Evolutionary conservation across 2,113 vertebrate genomes (phyloP).

Genomic region (Ailuropoda melanoleuca): DNA sequence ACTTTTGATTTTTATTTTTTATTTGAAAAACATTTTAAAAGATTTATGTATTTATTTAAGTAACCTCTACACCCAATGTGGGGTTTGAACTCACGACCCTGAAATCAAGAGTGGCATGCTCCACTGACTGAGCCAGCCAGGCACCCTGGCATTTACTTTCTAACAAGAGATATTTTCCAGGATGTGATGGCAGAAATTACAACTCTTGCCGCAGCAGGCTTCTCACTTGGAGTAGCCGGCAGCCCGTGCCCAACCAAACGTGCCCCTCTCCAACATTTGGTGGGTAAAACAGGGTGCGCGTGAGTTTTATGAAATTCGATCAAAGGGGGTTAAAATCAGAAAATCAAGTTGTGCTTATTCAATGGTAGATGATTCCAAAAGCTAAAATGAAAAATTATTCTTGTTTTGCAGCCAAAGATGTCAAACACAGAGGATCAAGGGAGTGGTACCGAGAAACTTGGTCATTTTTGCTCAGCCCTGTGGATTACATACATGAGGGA

Average conservation of each 20-base stretch:
- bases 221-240: not conserved
- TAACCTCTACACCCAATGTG: not conserved
- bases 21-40: not conserved
- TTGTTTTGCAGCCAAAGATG: not conserved
- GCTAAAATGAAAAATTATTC: not conserved
- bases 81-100: not conserved
- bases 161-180: conserved; percentile 53
- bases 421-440: not conserved
- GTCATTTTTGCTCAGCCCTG: not conserved
- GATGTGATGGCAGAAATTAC: conserved; percentile 40
- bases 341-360: not conserved
- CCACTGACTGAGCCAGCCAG: not conserved
- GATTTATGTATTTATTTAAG: not conserved
- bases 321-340: not conserved
- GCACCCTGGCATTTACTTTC: not conserved
- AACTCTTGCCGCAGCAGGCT: conserved; percentile 25
- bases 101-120: not conserved
- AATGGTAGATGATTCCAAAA: not conserved
- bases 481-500: not conserved
- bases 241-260: not conserved
- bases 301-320: not conserved
- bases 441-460: not conserved
- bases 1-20: not conserved
- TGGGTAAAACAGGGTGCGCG: not conserved
- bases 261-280: not conserved